Evolutionary conservation across 1,140 invertebrate species (phyloP), one percentile per base, ranked within the genome.

Genomic region (Nasonia longicornis): DNA sequence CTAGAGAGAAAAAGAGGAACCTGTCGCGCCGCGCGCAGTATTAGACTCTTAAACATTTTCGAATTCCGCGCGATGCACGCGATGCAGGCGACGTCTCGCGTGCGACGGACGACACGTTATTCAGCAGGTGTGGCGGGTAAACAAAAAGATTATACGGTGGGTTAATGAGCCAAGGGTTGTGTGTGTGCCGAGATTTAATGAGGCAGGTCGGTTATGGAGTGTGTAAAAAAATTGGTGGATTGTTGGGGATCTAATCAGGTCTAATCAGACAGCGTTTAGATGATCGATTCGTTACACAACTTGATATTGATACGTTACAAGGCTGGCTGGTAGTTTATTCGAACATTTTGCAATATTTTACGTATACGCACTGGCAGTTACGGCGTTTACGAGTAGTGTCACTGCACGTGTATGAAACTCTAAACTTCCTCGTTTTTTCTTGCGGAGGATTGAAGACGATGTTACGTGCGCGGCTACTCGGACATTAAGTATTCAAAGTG

Each of bases 41-140:
- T 58, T 7, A 16, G 52, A 7, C 52, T 58, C 16, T 58, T 58
- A 58, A 58, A 58, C 6, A 58, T n/a, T 16, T 58, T 6, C 52
- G 52, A 58, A 58, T 58, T 58, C 20, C 52, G 35, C 70, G 20
- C 20, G 10, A n/a, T 35, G 52, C 74, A 76, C 52, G 58, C 58
- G 64, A 76, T 66, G 35, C 26, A 31, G 2, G 52, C 45, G 26
- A 74, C 29, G 72, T 75, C 52, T 75, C 63, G 31, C 52, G 48
- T 63, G 52, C 29, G 58, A 75, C 58, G 58, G 16, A 58, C 52
- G 52, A 58, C 52, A 58, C 20, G 52, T 58, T 58, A 58, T 58
- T 20, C 16, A 76, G 31, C 58, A 66, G 74, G 74, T 76, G 74
- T 31, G 52, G 52, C 58, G 58, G 74, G 31, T 58, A 58, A 58